Conservation (phyloP, 2,113 vertebrate species). For the Ceuthmochares aereus region DNA sequence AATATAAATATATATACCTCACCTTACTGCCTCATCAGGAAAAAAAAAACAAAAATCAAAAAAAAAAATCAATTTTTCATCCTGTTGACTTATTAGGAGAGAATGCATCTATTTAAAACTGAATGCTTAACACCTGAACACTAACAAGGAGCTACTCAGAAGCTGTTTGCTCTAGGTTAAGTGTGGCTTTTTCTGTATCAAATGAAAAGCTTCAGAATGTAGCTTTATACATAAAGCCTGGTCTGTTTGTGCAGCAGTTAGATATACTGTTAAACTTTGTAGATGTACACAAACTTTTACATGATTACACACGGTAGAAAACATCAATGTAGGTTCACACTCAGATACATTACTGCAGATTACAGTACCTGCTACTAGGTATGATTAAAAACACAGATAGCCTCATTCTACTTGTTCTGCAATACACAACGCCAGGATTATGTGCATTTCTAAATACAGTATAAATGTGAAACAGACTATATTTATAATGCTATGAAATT, state of each 20-base stretch:
- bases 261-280: background rate
- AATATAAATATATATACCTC: background rate
- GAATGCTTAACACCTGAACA: background rate
- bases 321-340: background rate
- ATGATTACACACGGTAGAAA: background rate
- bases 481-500: background rate
- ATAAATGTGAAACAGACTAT: background rate
- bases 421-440: background rate
- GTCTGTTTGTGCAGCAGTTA: slow-evolving; percentile 14
- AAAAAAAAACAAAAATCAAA: background rate
- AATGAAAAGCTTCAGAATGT: background rate
- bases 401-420: background rate
- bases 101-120: slow-evolving; percentile 28
- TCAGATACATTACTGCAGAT: background rate
- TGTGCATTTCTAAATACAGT: background rate
- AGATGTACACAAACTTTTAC: background rate
- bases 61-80: background rate
- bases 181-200: background rate
- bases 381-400: background rate
- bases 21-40: background rate
- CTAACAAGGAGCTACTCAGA: slow-evolving; percentile 34
- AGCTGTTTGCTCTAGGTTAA: background rate
- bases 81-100: background rate
- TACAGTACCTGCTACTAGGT: background rate
- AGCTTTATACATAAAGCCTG: background rate